Evolutionary conservation across 2,113 vertebrate genomes (phyloP).

Genomic region (Telmatochromis sp.): DNA sequence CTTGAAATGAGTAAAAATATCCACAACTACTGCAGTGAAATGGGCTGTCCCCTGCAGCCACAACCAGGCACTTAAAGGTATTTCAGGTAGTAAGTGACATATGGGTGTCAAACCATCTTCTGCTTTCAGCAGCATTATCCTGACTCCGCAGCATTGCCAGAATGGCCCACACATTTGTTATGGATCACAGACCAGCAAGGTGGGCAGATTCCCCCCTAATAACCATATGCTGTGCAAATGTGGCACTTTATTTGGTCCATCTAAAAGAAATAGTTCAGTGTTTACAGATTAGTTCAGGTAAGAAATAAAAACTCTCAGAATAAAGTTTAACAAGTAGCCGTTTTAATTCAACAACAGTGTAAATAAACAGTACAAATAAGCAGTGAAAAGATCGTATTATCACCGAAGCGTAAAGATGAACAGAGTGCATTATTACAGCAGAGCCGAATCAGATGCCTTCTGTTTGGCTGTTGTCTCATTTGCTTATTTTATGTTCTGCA

Average conservation of each 20-base stretch:
- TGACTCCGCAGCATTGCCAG: constrained; percentile 20
- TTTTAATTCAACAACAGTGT: neutral
- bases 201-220: constrained; percentile 9
- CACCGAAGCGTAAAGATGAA: neutral
- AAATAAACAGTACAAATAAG: neutral
- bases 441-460: neutral
- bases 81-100: constrained; percentile 29
- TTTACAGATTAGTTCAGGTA: neutral
- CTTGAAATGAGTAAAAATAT: neutral
- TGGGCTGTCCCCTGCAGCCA: constrained; percentile 4
- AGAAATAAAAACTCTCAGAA: neutral
- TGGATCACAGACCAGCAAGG: constrained; percentile 31
- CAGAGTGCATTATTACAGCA: neutral
- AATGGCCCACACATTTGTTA: constrained; percentile 23
- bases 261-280: neutral
- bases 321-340: neutral
- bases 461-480: neutral
- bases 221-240: constrained; percentile 5
- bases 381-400: neutral
- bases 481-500: neutral
- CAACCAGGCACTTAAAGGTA: neutral
- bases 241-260: neutral
- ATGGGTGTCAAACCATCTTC: constrained; percentile 36
- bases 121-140: constrained; percentile 10
- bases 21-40: neutral